Evolutionary conservation across 2,113 vertebrate species (phyloP).

Genomic region (Myiozetetes cayanensis): DNA sequence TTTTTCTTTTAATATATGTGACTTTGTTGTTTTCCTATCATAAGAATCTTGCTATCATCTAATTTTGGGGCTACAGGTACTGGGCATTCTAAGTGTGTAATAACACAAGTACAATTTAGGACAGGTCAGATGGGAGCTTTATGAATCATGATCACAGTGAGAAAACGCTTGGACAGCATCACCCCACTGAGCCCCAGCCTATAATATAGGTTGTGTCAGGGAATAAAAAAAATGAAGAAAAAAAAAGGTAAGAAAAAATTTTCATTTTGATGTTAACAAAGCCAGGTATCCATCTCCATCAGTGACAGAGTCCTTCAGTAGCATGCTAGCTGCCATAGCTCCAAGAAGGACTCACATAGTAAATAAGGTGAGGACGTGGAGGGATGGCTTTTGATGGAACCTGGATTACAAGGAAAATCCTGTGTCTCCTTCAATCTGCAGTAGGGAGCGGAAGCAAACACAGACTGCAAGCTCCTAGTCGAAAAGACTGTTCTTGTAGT

Average conservation of each 20-base stretch:
- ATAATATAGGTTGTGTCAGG: background rate
- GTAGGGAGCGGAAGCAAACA: background rate
- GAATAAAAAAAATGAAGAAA: background rate
- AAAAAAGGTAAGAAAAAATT: background rate
- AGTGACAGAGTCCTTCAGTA: background rate
- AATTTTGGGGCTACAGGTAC: background rate
- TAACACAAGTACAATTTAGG: background rate
- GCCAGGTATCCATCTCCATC: background rate
- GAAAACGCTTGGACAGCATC: background rate
- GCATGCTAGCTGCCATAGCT: background rate
- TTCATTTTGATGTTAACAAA: background rate
- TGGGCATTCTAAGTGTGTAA: background rate
- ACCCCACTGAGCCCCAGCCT: background rate
- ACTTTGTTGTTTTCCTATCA: background rate
- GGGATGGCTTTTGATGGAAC: background rate
- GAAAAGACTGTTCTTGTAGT: background rate
- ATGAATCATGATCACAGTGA: background rate
- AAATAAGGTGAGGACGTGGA: background rate
- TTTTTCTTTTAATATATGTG: background rate
- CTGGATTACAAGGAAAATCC: too few species aligned
- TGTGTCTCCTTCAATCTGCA: fast-evolving
- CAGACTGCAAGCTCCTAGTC: background rate
- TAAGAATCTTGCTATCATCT: background rate
- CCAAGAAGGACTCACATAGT: background rate
- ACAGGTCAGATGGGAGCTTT: background rate